These are phyloP conservation scores for Arrhamphus sclerolepis DNA, from an alignment of 2,797 vertebrate species.

Conservation along the genomic window DNA sequence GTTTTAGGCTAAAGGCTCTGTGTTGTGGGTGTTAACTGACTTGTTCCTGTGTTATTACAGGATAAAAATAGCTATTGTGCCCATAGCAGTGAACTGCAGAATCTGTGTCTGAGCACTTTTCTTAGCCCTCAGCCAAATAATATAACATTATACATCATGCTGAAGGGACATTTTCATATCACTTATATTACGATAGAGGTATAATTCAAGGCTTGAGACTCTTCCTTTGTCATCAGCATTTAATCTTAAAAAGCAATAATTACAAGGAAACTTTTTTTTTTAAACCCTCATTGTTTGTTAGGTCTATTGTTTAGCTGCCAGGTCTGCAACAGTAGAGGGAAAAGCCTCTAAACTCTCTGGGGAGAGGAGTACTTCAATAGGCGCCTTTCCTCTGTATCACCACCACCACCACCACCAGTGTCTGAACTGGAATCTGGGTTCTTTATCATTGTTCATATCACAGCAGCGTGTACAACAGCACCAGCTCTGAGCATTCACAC, in stretches of 20 bases:
- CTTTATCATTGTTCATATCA: conserved; percentile 54
- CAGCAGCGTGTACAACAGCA: conserved; percentile 9
- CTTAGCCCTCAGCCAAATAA: conserved; percentile 14
- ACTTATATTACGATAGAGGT: background rate
- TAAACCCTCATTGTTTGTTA: conserved; percentile 20
- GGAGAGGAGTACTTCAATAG: conserved; percentile 42
- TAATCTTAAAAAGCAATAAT: conserved; percentile 32
- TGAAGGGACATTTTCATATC: background rate
- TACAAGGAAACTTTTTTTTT: conserved; percentile 39
- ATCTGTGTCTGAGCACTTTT: conserved; percentile 7
- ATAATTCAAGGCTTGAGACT: conserved; percentile 8
- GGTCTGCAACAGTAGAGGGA: conserved; percentile 42
- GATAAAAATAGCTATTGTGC: conserved; percentile 45
- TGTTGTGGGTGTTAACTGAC: conserved; percentile 14
- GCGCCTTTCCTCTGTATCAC: conserved; percentile 12
- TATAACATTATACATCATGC: background rate
- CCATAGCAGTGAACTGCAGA: conserved; percentile 10
- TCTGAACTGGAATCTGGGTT: conserved; percentile 37
- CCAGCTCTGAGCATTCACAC: conserved; percentile 36
- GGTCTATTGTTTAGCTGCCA: conserved; percentile 44
- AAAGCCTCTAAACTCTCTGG: conserved; percentile 28
- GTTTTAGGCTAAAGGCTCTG: conserved; percentile 14
- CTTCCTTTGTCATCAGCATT: conserved; percentile 20
- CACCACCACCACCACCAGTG: conserved; percentile 12
- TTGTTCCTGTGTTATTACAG: conserved; percentile 41